A percentile compares a stretch with the other conserved stretches of the same genome.
These are phyloP conservation scores for Parnassius orleans DNA, from an alignment of 2,888 invertebrate genomes.

Conservation along the genomic window DNA sequence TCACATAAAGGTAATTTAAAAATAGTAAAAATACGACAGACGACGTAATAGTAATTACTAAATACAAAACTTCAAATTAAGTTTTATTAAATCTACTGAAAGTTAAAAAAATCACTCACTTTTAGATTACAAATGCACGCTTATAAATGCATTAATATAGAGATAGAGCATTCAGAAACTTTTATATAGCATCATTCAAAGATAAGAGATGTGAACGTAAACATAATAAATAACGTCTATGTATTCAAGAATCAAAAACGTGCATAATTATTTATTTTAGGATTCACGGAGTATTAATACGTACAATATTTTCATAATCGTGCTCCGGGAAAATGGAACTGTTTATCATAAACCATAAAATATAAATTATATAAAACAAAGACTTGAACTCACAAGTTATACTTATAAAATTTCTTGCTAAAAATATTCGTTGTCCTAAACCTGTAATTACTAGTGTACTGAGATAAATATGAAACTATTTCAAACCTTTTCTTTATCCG, in stretches of 20 bases:
- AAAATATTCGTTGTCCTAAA: too few species aligned
- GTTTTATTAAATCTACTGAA: background rate
- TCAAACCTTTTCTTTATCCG: constrained; percentile 18
- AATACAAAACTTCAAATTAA: background rate
- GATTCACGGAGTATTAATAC: constrained; percentile 6
- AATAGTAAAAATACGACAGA: too few species aligned
- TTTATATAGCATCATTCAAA: constrained; percentile 35
- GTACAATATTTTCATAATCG: constrained; percentile 18
- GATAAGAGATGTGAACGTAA: constrained; percentile 33
- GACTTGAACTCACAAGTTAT: too few species aligned
- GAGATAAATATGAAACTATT: background rate
- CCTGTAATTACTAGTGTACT: too few species aligned
- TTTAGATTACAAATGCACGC: constrained; percentile 4
- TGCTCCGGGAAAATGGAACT: constrained; percentile 6
- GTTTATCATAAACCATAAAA: constrained; percentile 9
- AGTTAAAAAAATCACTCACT: constrained; percentile 10
- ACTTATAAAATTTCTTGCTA: too few species aligned
- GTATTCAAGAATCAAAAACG: constrained; percentile 16
- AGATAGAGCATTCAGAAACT: constrained; percentile 31
- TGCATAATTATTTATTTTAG: constrained; percentile 10
- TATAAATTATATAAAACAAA: too few species aligned
- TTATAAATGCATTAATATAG: constrained; percentile 29
- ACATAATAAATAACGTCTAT: constrained; percentile 8
- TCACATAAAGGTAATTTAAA: too few species aligned
- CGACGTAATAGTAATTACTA: too few species aligned